Percentiles rank a stretch among this genome's conserved stretches.
Conservation (phyloP, 2,888 invertebrate genomes). For the Margaritifera margaritifera region DNA sequence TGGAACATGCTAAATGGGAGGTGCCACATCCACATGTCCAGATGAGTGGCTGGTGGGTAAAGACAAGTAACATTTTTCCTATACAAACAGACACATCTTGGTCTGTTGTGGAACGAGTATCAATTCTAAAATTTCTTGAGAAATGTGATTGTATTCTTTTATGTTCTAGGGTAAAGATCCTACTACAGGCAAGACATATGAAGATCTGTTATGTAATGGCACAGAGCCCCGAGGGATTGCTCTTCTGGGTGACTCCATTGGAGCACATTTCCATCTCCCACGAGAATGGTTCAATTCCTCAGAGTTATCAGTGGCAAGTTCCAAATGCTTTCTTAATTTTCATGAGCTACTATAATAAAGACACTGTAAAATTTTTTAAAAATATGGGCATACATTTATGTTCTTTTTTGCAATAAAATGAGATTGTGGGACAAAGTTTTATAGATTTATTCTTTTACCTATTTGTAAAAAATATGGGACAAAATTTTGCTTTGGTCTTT, state of each 20-base stretch:
- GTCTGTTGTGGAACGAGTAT: background rate
- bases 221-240: conserved; percentile 67
- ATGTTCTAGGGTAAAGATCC: conserved; percentile 64
- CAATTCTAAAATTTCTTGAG: background rate
- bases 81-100: too few relatives aligned
- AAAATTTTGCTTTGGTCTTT: too few relatives aligned
- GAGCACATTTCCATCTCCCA: conserved; percentile 76
- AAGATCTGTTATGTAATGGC: conserved; percentile 68
- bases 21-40: background rate
- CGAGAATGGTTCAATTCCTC: conserved; percentile 73
- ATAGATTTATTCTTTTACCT: too few relatives aligned
- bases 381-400: too few relatives aligned
- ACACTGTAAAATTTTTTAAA: too few relatives aligned
- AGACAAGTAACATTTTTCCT: too few relatives aligned
- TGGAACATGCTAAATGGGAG: too few relatives aligned
- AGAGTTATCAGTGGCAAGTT: conserved; percentile 51
- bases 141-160: background rate
- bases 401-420: too few relatives aligned
- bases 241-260: conserved; percentile 74
- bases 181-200: conserved; percentile 62
- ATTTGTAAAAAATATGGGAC: too few relatives aligned
- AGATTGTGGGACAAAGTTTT: too few relatives aligned
- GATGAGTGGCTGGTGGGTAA: background rate
- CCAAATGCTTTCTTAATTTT: background rate
- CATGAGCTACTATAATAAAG: too few relatives aligned